phyloP scores from a whole-genome alignment of 1,140 invertebrate genomes.

The Ooceraea biroi region DNA sequence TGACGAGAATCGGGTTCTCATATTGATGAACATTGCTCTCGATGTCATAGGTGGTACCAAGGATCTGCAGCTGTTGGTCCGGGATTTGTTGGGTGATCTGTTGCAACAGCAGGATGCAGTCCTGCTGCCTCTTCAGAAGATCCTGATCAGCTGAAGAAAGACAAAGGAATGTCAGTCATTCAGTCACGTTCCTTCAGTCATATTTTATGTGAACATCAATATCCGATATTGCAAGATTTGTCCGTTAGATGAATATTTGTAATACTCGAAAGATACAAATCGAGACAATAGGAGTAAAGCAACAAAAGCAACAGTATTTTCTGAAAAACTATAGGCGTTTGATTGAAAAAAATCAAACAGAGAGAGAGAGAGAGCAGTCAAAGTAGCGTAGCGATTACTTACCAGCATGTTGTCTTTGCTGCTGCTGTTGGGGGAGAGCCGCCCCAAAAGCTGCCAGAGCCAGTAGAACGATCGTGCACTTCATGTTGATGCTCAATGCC shows the following conservation, averaged over 20 bases:
- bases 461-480: slow-evolving; percentile 81
- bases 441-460: slow-evolving; percentile 82
- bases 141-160: slow-evolving; percentile 86
- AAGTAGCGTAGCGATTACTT: slow-evolving; percentile 67
- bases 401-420: slow-evolving; percentile 81
- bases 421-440: slow-evolving; percentile 76
- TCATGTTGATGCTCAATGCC: slow-evolving; percentile 82
- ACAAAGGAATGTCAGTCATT: background rate
- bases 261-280: slow-evolving; percentile 10
- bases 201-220: background rate
- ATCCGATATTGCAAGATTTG: background rate
- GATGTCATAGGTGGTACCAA: slow-evolving; percentile 81
- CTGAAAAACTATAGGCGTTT: background rate
- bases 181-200: background rate
- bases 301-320: no score
- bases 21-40: slow-evolving; percentile 76
- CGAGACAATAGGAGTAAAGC: no score
- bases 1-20: slow-evolving; percentile 77
- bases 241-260: background rate
- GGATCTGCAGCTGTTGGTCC: slow-evolving; percentile 78
- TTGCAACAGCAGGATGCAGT: slow-evolving; percentile 89
- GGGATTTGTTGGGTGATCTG: slow-evolving; percentile 85
- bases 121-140: slow-evolving; percentile 88
- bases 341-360: background rate
- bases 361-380: background rate